These are phyloP conservation scores for Oreotrochilus melanogaster DNA, from an alignment of 2,113 vertebrate species.

Conservation along the genomic window DNA sequence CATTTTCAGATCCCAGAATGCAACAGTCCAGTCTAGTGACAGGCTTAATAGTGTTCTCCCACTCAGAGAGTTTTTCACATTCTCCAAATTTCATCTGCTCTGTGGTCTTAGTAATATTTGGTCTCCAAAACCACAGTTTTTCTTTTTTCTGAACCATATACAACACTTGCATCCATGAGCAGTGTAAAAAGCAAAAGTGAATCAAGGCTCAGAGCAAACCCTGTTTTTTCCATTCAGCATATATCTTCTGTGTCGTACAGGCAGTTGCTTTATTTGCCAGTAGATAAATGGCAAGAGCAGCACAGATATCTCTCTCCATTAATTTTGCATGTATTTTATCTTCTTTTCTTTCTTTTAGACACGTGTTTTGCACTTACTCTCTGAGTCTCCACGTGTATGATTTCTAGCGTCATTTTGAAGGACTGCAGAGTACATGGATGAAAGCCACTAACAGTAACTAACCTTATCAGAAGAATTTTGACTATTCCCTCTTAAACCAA, in stretches of 20 bases:
- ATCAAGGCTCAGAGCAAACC: not conserved
- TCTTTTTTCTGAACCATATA: not conserved
- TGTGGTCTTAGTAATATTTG: not conserved
- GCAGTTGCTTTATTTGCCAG: not conserved
- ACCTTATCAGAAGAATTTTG: not conserved
- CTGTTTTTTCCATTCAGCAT: not conserved
- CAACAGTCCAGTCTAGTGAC: not conserved
- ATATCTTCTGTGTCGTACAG: not conserved
- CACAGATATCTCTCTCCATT: not conserved
- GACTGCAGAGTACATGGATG: not conserved
- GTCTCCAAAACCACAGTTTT: not conserved
- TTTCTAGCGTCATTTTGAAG: not conserved
- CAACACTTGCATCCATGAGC: not conserved
- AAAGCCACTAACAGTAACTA: not conserved
- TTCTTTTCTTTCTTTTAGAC: not conserved
- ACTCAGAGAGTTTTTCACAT: not conserved
- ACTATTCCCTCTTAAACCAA: not conserved
- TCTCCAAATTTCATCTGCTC: not conserved
- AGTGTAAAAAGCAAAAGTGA: not conserved
- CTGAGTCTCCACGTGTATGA: rapidly evolving
- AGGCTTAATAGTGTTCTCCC: not conserved
- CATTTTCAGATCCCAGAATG: not conserved
- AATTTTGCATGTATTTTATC: not conserved
- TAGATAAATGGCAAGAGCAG: not conserved
- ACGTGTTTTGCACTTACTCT: not conserved